These are phyloP conservation scores for Rhingia rostrata DNA, from an alignment of 2,888 invertebrate species.

Conservation along the genomic window DNA sequence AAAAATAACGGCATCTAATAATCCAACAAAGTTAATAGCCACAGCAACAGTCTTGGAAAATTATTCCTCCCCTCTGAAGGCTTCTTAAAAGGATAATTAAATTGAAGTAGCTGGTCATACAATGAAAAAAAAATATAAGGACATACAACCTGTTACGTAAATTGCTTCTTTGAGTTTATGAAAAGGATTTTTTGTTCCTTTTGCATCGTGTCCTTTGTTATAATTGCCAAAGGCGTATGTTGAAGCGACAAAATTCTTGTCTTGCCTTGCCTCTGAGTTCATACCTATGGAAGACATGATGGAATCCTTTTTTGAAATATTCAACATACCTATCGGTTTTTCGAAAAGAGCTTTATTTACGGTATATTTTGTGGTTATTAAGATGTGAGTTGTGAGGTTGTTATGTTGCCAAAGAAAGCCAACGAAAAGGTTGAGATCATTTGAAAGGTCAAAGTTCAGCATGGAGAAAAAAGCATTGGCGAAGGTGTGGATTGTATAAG, in stretches of 20 bases:
- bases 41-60: neutral
- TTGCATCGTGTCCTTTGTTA: neutral
- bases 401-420: no score
- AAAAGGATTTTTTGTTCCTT: constrained; percentile 37
- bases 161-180: constrained; percentile 61
- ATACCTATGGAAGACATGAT: constrained; percentile 4
- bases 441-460: no score
- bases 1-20: constrained; percentile 25
- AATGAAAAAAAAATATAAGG: constrained; percentile 38
- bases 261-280: neutral
- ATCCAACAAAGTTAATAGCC: constrained; percentile 30
- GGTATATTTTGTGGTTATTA: no score
- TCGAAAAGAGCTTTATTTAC: constrained; percentile 7
- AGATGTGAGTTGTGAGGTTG: no score
- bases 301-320: constrained; percentile 5
- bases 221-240: constrained; percentile 31
- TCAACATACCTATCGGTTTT: constrained; percentile 8
- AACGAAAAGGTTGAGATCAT: no score
- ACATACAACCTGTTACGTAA: constrained; percentile 65
- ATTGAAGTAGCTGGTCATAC: constrained; percentile 59
- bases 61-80: constrained; percentile 9
- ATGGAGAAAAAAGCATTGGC: no score
- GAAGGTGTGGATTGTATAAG: no score
- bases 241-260: constrained; percentile 3
- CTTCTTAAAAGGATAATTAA: constrained; percentile 69